A percentile compares a stretch with the other conserved stretches of the same genome.
Evolutionary conservation across 2,113 vertebrate species (phyloP).

Genomic region (Bostrychus sinensis): DNA sequence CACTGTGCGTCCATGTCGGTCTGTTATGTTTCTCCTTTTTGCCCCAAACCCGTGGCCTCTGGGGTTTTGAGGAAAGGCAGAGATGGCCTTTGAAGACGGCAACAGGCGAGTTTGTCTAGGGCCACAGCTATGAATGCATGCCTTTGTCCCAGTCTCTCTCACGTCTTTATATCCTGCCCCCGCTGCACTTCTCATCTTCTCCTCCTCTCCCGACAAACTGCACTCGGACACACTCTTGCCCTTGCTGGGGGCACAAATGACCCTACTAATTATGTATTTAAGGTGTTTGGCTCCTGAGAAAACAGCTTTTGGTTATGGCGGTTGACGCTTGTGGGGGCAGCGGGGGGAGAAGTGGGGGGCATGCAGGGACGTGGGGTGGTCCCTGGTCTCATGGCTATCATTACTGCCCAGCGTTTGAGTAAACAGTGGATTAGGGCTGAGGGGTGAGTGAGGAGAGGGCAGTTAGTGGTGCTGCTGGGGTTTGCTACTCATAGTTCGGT

Average conservation of each 20-base stretch:
- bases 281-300: conserved; percentile 80
- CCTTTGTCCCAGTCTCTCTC: conserved; percentile 71
- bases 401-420: conserved; percentile 73
- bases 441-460: conserved; percentile 63
- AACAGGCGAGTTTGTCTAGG: conserved; percentile 68
- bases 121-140: conserved; percentile 70
- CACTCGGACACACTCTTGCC: conserved; percentile 53
- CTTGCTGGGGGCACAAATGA: conserved; percentile 71
- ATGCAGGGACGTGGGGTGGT: conserved; percentile 57
- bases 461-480: conserved; percentile 43
- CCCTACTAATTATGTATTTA: conserved; percentile 81
- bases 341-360: conserved; percentile 33
- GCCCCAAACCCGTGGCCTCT: conserved; percentile 68
- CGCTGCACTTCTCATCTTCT: conserved; percentile 45
- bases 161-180: conserved; percentile 60
- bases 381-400: conserved; percentile 75
- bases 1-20: conserved; percentile 34
- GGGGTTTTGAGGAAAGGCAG: conserved; percentile 78
- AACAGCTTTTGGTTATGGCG: conserved; percentile 73
- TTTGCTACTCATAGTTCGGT: conserved; percentile 45
- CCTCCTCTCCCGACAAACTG: conserved; percentile 46
- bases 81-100: conserved; percentile 74
- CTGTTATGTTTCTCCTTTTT: conserved; percentile 63
- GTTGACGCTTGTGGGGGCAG: conserved; percentile 48
- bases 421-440: conserved; percentile 75